phyloP scores from a whole-genome alignment of 2,113 vertebrate genomes.

The Cardinalis cardinalis region DNA sequence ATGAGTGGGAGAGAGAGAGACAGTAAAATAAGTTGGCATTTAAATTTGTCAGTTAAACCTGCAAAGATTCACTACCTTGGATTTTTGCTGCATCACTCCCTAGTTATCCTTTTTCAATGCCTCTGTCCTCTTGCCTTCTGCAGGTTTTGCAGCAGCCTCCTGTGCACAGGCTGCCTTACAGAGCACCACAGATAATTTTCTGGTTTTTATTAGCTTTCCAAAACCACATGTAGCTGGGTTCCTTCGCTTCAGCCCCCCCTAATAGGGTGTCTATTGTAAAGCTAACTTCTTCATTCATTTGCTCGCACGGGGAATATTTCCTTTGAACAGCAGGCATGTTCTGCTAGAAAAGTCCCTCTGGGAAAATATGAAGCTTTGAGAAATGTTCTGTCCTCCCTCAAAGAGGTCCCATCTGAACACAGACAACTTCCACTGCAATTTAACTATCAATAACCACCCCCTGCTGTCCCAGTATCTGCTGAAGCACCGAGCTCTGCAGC shows the following conservation, averaged over 20 bases:
- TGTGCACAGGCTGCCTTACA: not conserved
- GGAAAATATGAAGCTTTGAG: conserved; percentile 59
- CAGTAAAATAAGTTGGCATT: not conserved
- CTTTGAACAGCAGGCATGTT: conserved; percentile 60
- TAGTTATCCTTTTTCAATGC: not conserved
- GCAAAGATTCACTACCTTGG: not conserved
- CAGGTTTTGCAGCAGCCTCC: conserved; percentile 7
- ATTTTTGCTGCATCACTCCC: conserved; percentile 45
- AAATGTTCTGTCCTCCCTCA: conserved; percentile 55
- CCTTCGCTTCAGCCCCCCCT: conserved; percentile 34
- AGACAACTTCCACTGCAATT: conserved; percentile 31
- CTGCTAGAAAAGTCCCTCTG: conserved; percentile 43
- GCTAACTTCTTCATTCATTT: conserved; percentile 45
- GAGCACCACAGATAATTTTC: conserved; percentile 23
- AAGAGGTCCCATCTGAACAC: conserved; percentile 45
- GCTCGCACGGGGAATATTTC: conserved; percentile 43
- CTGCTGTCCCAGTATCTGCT: conserved; percentile 12
- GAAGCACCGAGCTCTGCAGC: conserved; percentile 28
- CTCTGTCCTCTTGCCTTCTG: not conserved
- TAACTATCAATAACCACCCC: conserved; percentile 28
- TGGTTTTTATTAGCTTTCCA: conserved; percentile 39
- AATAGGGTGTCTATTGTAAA: conserved; percentile 46
- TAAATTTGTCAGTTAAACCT: conserved; percentile 27
- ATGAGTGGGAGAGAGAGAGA: not conserved
- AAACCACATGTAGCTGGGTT: conserved; percentile 35